Evolutionary conservation across 2,888 invertebrate species (phyloP).

Genomic region (Zygogramma bicolorata): DNA sequence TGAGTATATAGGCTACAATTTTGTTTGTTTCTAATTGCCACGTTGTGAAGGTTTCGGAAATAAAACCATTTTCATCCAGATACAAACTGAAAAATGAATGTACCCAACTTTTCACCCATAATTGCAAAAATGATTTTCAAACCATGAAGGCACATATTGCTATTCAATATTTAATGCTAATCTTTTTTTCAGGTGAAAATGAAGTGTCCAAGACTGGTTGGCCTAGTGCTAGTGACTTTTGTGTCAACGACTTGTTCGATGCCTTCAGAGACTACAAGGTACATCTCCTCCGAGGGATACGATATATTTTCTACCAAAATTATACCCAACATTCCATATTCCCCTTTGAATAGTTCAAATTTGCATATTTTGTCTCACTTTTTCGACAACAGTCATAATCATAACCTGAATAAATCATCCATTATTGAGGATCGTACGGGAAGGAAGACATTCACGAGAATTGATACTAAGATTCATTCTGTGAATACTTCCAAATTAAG

Average conservation of each 20-base stretch:
- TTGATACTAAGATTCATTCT: background rate
- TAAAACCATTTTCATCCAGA: no score
- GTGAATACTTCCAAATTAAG: no score
- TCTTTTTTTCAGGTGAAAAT: slow-evolving; percentile 62
- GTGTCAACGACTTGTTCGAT: slow-evolving; percentile 50
- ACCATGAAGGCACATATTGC: background rate
- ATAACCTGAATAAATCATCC: background rate
- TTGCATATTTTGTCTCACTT: background rate
- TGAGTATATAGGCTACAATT: no score
- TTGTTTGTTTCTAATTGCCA: no score
- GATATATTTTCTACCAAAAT: slow-evolving; percentile 30
- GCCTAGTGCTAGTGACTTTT: slow-evolving; percentile 55
- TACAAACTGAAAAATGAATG: no score
- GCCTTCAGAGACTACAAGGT: slow-evolving; percentile 62
- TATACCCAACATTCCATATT: background rate
- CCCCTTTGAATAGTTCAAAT: background rate
- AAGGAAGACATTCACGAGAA: background rate
- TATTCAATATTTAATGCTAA: background rate
- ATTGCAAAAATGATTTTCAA: background rate
- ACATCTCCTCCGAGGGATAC: slow-evolving; percentile 55
- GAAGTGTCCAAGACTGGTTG: slow-evolving; percentile 54
- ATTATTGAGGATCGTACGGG: background rate
- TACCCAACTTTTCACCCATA: no score
- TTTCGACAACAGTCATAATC: background rate
- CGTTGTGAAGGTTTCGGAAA: no score